Evolutionary conservation across 2,113 vertebrate species (phyloP), one percentile per base, ranked within the genome.

Genomic region (Sebastes schlegelii): DNA sequence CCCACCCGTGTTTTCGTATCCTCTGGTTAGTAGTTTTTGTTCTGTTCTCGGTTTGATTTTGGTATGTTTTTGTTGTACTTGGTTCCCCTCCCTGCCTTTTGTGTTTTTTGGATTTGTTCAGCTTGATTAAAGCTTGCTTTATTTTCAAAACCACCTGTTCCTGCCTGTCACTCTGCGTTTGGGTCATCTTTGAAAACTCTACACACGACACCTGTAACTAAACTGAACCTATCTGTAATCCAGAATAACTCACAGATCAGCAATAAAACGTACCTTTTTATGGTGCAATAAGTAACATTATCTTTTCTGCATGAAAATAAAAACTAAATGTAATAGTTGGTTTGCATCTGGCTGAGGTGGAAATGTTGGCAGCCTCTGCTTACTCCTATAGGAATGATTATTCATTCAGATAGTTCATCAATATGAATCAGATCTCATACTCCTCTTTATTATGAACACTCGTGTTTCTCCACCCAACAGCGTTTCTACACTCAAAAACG

Each of bases 261-360:
- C 10, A 34, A n/a, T 17, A 51, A 17, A 49, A 8, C 2, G 0
- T 8, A 13, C 6, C 6, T 61, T 51, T 12, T 23, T 11, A 49
- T 14, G n/a, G 45, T 23, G 43, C n/a, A 16, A 9, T 16, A 26
- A 49, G 46, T 8, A 60, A 60, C 54, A 4, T 45, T 6, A 42
- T 5, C 51, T 71, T 58, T 72, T 58, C 69, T 58, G 12, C 8
- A 45, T 72, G 17, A 42, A n/a, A 69, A 58, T 46, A 42, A n/a
- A 69, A 58, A 23, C 7, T 16, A 13, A 21, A 48, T 66, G 23
- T 65, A 5, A 4, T 5, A n/a, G 43, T 4, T 23, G 11, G 4
- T 49, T 51, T 34, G 34, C 34, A 34, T 34, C 34, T 34, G 34
- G 42, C 42, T 65, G 42, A n/a, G 42, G 10, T 46, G 12, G 55